Base-by-base conservation (phyloP, 2,797 vertebrate genomes). In the Galagoides demidoff region DNA sequence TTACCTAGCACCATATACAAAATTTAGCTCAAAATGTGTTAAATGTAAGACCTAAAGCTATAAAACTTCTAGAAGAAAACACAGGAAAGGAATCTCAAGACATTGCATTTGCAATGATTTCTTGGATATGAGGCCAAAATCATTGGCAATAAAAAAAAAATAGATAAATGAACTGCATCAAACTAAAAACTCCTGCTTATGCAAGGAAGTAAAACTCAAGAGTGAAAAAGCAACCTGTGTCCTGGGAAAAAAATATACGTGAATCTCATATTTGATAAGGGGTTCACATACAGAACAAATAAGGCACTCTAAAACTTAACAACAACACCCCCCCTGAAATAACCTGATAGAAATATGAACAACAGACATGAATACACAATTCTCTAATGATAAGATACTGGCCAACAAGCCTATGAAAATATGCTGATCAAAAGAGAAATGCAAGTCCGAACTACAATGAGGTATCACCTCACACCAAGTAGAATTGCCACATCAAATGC, bases 401-500 rank as follows among this genome's bases (percentile, higher is more conserved):
- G 7, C 43, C 78, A 89, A 74, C 13, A 94, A 63, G 37, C 31
- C 82, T 73, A 79, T 73, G 37, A 73, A 64, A 92, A 89, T 13
- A 85, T 73, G 37, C 20, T 93, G 74, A 74, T 79, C 20, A 79
- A n/a, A 66, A 85, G 9, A 89, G 37, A 85, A 89, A 79, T 71
- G 31, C 34, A 74, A 66, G 74, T 64, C 57, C 39, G 92, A 89
- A 59, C 22, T 29, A 59, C n/a, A 84, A 39, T 25, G 29, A 49
- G 31, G 29, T 66, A 81, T 39, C 11, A 73, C 43, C 39, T 93
- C 64, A 85, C 11, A 57, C 2, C 7, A 13, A 61, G 89, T 90
- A 74, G 25, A 76, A 74, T 85, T 34, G 57, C 49, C 73, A 74
- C 73, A n/a, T 85, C 57, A 74, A 81, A 85, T 59, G 25, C 68